phyloP scores from a whole-genome alignment of 2,888 invertebrate species.

The Strigamia crassipes region DNA sequence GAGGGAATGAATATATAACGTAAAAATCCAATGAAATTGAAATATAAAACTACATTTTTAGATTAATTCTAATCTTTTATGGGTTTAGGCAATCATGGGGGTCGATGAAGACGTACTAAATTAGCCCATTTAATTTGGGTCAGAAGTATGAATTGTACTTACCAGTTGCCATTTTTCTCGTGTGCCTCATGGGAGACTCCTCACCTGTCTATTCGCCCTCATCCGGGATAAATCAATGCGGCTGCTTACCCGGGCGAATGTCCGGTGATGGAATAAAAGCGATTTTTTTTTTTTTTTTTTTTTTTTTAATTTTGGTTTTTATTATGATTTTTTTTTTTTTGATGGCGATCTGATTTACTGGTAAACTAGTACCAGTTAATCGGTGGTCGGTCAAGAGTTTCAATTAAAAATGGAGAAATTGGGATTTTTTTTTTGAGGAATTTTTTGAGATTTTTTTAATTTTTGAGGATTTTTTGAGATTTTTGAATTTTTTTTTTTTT shows the following conservation, averaged over 20 bases:
- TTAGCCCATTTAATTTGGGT: conserved; percentile 1
- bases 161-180: neutral
- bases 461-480: neutral
- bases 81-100: neutral
- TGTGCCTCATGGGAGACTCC: neutral
- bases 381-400: neutral
- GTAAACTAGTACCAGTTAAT: neutral
- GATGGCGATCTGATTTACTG: neutral
- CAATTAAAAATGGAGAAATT: neutral
- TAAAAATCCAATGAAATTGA: no score
- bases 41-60: no score
- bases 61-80: no score
- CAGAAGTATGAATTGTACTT: neutral
- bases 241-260: neutral
- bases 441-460: neutral
- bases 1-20: no score
- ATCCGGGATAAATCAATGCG: conserved; percentile 5
- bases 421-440: neutral
- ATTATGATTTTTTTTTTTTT: neutral
- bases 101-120: neutral
- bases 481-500: neutral
- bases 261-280: neutral
- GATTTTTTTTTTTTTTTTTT: neutral
- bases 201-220: neutral
- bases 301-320: neutral